Evolutionary conservation across 2,113 vertebrate genomes (phyloP).

Genomic region (Chlorocebus sabaeus): DNA sequence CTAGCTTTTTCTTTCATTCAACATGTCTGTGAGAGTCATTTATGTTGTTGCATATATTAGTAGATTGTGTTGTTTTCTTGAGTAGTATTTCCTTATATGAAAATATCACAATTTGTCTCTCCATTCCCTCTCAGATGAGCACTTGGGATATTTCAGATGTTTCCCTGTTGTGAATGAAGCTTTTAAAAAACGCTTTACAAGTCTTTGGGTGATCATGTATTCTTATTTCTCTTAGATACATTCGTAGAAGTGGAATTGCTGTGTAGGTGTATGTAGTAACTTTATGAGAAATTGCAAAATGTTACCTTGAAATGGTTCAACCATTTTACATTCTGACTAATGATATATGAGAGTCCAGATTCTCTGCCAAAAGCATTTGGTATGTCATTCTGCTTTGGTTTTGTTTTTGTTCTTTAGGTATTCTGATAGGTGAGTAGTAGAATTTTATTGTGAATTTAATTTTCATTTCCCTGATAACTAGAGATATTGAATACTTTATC

Average conservation of each 20-base stretch:
- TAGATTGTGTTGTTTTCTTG: background rate
- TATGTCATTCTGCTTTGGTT: background rate
- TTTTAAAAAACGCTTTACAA: background rate
- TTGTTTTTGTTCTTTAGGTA: background rate
- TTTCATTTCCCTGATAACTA: background rate
- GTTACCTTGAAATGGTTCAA: background rate
- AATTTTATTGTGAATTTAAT: background rate
- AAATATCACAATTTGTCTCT: background rate
- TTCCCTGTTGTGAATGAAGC: background rate
- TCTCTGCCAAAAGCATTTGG: background rate
- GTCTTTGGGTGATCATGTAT: background rate
- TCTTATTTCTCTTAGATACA: background rate
- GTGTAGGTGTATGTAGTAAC: background rate
- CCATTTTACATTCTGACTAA: background rate
- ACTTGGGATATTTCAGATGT: background rate
- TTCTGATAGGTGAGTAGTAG: background rate
- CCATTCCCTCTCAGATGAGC: background rate
- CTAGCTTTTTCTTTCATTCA: background rate
- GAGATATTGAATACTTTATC: background rate
- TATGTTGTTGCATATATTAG: background rate
- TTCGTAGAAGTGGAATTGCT: background rate
- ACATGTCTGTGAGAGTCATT: background rate
- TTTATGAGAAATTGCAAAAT: background rate
- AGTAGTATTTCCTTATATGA: background rate
- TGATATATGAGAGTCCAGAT: background rate